These are phyloP conservation scores for Brachyptera risi DNA, from an alignment of 2,888 invertebrate genomes.

Conservation along the genomic window DNA sequence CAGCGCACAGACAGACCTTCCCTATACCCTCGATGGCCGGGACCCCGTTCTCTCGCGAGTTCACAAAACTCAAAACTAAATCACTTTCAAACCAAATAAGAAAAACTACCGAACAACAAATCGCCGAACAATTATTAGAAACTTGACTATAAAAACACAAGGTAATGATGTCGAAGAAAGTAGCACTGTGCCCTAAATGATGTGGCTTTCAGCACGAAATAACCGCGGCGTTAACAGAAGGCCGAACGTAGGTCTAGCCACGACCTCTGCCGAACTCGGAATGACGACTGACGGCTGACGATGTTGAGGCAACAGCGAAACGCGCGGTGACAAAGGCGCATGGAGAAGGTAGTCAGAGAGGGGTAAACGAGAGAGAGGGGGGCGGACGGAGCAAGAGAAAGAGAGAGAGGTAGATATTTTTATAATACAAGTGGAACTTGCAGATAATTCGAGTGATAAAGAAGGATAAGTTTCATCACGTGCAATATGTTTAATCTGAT, in stretches of 20 bases:
- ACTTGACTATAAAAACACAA: neutral
- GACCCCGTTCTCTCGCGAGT: constrained; percentile 6
- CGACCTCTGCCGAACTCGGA: constrained; percentile 13
- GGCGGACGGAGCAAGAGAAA: neutral
- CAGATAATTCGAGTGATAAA: constrained; percentile 2
- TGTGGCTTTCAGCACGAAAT: constrained; percentile 5
- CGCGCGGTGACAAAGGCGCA: constrained; percentile 28
- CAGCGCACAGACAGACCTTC: constrained; percentile 24
- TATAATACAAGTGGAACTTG: neutral
- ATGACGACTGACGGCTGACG: constrained; percentile 7
- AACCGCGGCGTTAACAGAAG: neutral
- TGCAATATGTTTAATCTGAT: too few relatives aligned
- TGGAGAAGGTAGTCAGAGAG: constrained; percentile 13
- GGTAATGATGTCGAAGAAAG: neutral
- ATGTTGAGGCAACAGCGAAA: constrained; percentile 5
- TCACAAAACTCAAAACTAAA: neutral
- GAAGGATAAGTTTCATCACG: too few relatives aligned
- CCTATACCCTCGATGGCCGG: constrained; percentile 28
- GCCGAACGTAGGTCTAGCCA: neutral
- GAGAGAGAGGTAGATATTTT: neutral
- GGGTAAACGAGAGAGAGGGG: neutral
- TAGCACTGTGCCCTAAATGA: neutral
- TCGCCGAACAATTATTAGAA: neutral
- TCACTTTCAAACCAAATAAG: neutral
- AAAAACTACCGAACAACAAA: neutral